These are phyloP conservation scores for Mola mola DNA, from an alignment of 2,113 vertebrate genomes.

Conservation along the genomic window DNA sequence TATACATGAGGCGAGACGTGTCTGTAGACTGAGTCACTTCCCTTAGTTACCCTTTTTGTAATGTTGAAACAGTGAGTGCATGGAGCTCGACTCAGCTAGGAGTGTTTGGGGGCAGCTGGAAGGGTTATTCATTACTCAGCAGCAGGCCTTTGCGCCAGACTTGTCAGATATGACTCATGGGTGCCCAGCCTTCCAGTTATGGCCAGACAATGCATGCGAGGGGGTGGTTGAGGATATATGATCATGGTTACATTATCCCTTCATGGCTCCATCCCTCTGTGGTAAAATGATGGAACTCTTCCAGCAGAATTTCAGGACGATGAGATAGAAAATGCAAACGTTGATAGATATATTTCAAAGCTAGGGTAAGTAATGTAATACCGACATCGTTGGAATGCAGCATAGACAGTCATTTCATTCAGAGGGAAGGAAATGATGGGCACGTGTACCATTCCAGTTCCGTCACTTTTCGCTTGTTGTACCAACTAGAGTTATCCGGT, in stretches of 20 bases:
- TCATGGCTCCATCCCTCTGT: background rate
- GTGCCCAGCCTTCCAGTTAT: background rate
- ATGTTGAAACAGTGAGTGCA: slow-evolving; percentile 20
- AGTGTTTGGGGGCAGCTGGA: slow-evolving; percentile 15
- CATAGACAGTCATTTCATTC: too few species aligned
- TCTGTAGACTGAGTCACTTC: slow-evolving; percentile 68
- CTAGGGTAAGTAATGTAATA: too few species aligned
- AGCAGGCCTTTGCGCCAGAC: background rate
- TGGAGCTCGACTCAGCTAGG: background rate
- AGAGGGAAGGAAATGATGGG: too few species aligned
- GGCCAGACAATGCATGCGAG: background rate
- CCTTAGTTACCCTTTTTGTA: slow-evolving; percentile 57
- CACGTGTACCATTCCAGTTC: too few species aligned
- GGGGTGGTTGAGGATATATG: background rate
- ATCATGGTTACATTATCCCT: background rate
- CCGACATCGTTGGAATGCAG: too few species aligned
- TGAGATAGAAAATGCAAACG: too few species aligned
- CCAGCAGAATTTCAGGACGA: too few species aligned
- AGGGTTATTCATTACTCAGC: slow-evolving; percentile 43
- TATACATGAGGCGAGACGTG: slow-evolving; percentile 9
- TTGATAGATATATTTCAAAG: too few species aligned
- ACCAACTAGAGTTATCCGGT: too few species aligned
- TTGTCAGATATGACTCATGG: slow-evolving; percentile 52
- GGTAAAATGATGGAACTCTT: slow-evolving; percentile 1
- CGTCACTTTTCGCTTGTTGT: too few species aligned